Evolutionary conservation across 2,888 invertebrate genomes (phyloP), one percentile per base, ranked within the genome.

Genomic region (Glaucopsyche alexis): DNA sequence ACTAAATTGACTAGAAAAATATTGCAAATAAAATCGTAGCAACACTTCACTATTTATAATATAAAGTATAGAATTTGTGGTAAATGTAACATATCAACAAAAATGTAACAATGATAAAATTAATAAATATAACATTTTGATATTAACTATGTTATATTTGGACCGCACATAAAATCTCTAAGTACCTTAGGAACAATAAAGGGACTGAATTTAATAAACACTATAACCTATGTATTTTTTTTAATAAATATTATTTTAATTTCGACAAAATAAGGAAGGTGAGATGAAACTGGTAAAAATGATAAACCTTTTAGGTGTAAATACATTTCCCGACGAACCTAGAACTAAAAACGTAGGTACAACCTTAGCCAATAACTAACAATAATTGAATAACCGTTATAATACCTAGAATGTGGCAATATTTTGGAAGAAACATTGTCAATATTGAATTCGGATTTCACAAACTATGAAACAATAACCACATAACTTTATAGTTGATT

Each of bases 361-460:
- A 47, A 64, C 47, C 72, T 65, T 71, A 74, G 71, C 52, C 72
- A 72, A 72, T 72, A 66, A 72, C 47, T 49, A 69, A 69, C 69
- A 77, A 73, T 76, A 77, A 75, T 74, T 74, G 71, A 75, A 76
- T 77, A 81, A 85, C 79, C 75, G 83, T 85, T 84, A 83, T 76
- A 88, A 87, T 85, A n/a, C n/a, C n/a, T n/a, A 88, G 87, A 87
- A 86, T 83, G 83, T 90, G 90, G 89, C 90, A 89, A 84, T 88
- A 87, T 84, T 86, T 85, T 91, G 91, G 91, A 92, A 91, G 91
- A 91, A 82, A 85, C 81, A 84, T 82, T 84, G 71, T 79, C 78
- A 86, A 88, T 86, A 87, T 87, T 83, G 87, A 90, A 88, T 89
- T 89, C 87, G 87, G 88, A 84, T 87, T 84, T 80, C 78, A 77